phyloP scores from a whole-genome alignment of 2,888 invertebrate genomes.

The Nasonovia ribisnigri region DNA sequence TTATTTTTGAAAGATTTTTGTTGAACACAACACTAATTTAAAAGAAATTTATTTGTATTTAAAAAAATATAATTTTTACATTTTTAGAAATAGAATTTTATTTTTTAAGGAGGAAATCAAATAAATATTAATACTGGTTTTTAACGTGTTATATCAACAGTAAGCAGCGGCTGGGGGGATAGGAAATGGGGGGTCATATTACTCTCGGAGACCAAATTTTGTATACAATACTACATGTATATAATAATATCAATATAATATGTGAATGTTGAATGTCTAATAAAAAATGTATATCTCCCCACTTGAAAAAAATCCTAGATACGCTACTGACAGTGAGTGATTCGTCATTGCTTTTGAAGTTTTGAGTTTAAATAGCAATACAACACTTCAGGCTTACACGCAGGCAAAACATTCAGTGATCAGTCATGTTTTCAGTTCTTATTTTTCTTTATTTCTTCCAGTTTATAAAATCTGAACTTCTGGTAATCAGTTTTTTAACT shows the following conservation, averaged over 20 bases:
- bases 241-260: too few species aligned
- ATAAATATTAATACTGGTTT: not conserved
- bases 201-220: too few species aligned
- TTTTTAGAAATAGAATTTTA: not conserved
- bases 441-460: not conserved
- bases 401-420: not conserved
- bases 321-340: not conserved
- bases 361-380: not conserved
- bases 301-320: too few species aligned
- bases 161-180: too few species aligned
- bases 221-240: too few species aligned
- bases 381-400: not conserved
- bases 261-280: too few species aligned
- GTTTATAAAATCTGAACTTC: not conserved
- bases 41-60: not conserved
- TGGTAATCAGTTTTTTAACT: not conserved
- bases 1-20: not conserved
- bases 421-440: not conserved
- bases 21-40: not conserved
- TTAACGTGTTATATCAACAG: not conserved
- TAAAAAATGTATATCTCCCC: too few species aligned
- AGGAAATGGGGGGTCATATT: too few species aligned
- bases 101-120: not conserved
- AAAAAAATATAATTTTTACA: not conserved
- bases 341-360: not conserved